A percentile compares a stretch with the other conserved stretches of the same genome.
These are phyloP conservation scores for Beaufortia kweichowensis DNA, from an alignment of 2,113 vertebrate genomes.

Conservation along the genomic window DNA sequence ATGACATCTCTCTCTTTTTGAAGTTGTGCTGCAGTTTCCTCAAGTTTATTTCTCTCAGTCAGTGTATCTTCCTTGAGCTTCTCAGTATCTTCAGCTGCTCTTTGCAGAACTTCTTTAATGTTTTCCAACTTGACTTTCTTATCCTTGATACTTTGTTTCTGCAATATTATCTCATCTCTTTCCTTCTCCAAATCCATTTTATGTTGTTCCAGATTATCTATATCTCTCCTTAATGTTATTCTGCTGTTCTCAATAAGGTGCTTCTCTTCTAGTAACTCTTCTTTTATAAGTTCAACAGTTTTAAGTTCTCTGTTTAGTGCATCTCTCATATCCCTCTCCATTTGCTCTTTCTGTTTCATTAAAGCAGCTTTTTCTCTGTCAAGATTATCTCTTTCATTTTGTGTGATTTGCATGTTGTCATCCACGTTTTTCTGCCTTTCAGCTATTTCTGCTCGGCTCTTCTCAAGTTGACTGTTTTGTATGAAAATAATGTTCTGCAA, in stretches of 20 bases:
- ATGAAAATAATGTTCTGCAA: neutral
- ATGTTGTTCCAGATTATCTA: constrained; percentile 7
- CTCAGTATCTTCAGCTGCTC: constrained; percentile 4
- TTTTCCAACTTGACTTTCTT: constrained; percentile 7
- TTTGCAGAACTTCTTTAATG: constrained; percentile 3
- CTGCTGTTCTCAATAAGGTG: constrained; percentile 10
- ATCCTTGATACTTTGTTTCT: constrained; percentile 3
- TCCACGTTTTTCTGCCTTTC: constrained; percentile 14
- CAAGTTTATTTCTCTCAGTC: constrained; percentile 10
- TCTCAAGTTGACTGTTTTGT: constrained; percentile 22
- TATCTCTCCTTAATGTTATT: constrained; percentile 13
- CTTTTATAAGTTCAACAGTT: constrained; percentile 2
- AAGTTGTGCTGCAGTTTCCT: constrained; percentile 2
- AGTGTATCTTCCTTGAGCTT: constrained; percentile 15
- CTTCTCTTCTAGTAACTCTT: constrained; percentile 22
- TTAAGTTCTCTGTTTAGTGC: constrained; percentile 10
- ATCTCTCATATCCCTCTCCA: constrained; percentile 22
- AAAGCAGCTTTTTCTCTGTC: constrained; percentile 21
- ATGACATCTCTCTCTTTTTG: constrained; percentile 21
- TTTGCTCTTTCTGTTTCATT: constrained; percentile 17
- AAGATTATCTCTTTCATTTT: constrained; percentile 40
- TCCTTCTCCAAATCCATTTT: constrained; percentile 32
- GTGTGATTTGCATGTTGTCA: constrained; percentile 5
- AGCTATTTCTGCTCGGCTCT: constrained; percentile 8
- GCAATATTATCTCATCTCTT: constrained; percentile 12